A percentile compares a stretch with the other conserved stretches of the same genome.
Evolutionary conservation across 2,797 vertebrate species (phyloP).

Genomic region (Cuculus canorus): DNA sequence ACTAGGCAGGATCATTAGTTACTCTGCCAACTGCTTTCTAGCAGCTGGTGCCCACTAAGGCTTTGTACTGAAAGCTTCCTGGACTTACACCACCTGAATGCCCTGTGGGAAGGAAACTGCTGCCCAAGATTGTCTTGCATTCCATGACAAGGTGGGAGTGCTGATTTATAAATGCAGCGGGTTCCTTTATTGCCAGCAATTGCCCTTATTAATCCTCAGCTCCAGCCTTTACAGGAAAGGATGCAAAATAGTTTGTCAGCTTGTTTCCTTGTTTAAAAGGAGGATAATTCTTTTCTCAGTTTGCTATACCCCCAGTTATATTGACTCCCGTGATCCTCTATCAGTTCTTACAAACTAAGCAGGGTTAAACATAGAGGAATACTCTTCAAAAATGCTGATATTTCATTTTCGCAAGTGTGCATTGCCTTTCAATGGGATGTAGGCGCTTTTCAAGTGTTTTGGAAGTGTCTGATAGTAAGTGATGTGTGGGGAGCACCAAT

Average conservation of each 20-base stretch:
- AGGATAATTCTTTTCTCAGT: background rate
- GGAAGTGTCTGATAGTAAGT: background rate
- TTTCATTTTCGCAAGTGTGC: background rate
- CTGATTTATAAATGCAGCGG: background rate
- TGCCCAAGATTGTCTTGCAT: background rate
- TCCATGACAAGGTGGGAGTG: background rate
- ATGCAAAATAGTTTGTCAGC: background rate
- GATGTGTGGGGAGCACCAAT: background rate
- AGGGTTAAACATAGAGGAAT: background rate
- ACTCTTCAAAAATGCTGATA: background rate
- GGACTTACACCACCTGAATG: constrained; percentile 2
- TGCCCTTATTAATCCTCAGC: background rate
- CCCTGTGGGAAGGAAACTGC: background rate
- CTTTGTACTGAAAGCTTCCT: constrained; percentile 30
- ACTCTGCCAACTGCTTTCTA: constrained; percentile 27
- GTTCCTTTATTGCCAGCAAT: background rate
- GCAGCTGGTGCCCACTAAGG: constrained; percentile 5
- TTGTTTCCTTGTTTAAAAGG: background rate
- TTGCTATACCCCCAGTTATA: background rate
- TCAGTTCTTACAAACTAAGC: background rate
- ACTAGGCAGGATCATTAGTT: constrained; percentile 27
- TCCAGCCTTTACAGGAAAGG: background rate
- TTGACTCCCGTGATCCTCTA: background rate
- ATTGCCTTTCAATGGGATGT: background rate
- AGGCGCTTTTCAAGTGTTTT: background rate